Base-by-base conservation (phyloP, 2,797 vertebrate species). In the Botia almorhae region DNA sequence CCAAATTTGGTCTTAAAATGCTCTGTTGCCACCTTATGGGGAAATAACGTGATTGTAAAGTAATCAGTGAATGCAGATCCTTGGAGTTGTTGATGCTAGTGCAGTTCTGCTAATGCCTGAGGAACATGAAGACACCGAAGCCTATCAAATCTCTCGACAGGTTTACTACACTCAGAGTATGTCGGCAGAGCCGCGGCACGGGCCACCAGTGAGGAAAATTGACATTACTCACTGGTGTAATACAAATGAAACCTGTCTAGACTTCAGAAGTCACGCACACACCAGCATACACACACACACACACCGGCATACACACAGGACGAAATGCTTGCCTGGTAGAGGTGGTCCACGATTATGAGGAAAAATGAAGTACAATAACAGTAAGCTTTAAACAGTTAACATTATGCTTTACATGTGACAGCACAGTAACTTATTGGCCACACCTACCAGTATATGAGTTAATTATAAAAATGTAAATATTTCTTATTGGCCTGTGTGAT, bases 161-260 rank as follows among this genome's bases (percentile, higher is more conserved):
- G 63, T 26, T 60, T 46, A 7, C 64, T 36, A 53, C 21, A 29
- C 65, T 78, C 36, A n/a, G 23, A 69, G 60, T 51, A 11, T 33
- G 36, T 48, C 7, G 7, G 46, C 58, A 61, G 12, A 68, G 36
- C 23, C 60, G 21, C 55, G 23, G 50, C 50, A 13, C 29, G 56
- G 63, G 75, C 55, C 48, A 39, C 23, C 21, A 78, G 55, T 46
- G 61, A 67, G 58, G 63, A 77, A 65, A 74, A 61, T 19, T 56
- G 51, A 33, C 19, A 65, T 53, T 58, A 71, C 60, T 65, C 76
- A 39, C 36, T 77, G 65, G 51, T 69, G 53, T 77, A 48, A 69
- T 26, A 69, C 39, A 77, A 77, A 77, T 60, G 23, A 77, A 77
- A 33, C 4, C 65, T 19, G 65, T 77, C 75, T 69, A 58, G 65